Evolutionary conservation across 2,113 vertebrate genomes (phyloP).

Genomic region (Regulus satrapa): DNA sequence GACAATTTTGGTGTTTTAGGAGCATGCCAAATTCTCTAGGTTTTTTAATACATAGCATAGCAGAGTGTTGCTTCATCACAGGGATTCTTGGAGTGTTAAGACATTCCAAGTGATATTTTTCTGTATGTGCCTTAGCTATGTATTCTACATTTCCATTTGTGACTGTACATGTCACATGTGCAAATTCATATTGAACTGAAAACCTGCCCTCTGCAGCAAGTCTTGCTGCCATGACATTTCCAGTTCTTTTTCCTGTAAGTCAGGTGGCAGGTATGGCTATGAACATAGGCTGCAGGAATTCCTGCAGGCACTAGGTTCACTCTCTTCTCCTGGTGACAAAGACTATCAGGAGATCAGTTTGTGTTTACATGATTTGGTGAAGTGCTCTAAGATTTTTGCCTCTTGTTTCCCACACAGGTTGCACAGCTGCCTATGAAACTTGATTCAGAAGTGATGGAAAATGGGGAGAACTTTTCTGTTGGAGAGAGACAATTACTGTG

Average conservation of each 20-base stretch:
- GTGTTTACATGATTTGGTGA: background rate
- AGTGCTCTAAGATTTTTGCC: background rate
- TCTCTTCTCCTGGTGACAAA: background rate
- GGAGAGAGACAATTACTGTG: constrained; percentile 90
- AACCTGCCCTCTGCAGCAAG: background rate
- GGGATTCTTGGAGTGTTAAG: background rate
- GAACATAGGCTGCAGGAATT: background rate
- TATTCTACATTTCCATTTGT: background rate
- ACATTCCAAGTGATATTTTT: background rate
- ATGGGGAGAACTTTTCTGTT: constrained; percentile 92
- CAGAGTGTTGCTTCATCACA: background rate
- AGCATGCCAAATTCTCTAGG: background rate
- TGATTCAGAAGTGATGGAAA: constrained; percentile 91
- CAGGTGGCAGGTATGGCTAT: background rate
- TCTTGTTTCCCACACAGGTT: constrained; percentile 68
- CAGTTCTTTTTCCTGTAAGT: background rate
- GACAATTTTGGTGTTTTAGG: background rate
- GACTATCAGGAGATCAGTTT: background rate
- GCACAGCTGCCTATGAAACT: constrained; percentile 89
- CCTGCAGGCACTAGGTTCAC: background rate
- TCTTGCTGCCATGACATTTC: background rate
- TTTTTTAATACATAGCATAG: background rate
- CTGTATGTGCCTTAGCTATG: background rate
- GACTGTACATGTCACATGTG: background rate
- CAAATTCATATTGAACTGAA: background rate